Percentiles rank a stretch among this genome's conserved stretches.
Conservation (phyloP, 2,797 vertebrate genomes). For the Acrocephalus scirpaceus region DNA sequence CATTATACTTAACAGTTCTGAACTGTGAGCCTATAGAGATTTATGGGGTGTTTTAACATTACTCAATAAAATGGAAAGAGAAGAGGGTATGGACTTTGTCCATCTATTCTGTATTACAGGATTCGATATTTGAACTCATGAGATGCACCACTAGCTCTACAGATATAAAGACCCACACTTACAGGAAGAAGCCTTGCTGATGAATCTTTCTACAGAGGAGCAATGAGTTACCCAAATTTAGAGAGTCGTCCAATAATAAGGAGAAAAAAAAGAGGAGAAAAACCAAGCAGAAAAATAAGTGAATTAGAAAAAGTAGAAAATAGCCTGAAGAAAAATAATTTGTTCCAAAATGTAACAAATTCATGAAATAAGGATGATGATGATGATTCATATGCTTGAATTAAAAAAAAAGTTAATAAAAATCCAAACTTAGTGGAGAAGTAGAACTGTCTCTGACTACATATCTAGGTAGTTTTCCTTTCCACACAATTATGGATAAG, state of each 20-base stretch:
- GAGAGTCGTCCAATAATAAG: not conserved
- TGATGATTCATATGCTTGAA: not conserved
- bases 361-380: not conserved
- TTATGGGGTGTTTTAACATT: not conserved
- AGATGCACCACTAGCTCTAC: not conserved
- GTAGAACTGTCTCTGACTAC: not conserved
- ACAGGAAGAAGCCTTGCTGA: not conserved
- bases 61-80: not conserved
- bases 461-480: not conserved
- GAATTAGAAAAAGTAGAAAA: not conserved
- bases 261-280: not conserved
- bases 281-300: not conserved
- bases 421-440: not conserved
- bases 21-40: not conserved
- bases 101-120: not conserved
- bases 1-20: not conserved
- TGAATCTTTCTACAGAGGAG: not conserved
- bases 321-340: not conserved
- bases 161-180: not conserved
- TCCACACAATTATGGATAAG: not conserved
- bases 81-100: not conserved
- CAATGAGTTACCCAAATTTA: not conserved
- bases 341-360: not conserved
- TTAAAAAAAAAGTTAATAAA: not conserved
- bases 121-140: not conserved